Evolutionary conservation across 2,888 invertebrate species (phyloP).

Genomic region (Plutella xylostella): DNA sequence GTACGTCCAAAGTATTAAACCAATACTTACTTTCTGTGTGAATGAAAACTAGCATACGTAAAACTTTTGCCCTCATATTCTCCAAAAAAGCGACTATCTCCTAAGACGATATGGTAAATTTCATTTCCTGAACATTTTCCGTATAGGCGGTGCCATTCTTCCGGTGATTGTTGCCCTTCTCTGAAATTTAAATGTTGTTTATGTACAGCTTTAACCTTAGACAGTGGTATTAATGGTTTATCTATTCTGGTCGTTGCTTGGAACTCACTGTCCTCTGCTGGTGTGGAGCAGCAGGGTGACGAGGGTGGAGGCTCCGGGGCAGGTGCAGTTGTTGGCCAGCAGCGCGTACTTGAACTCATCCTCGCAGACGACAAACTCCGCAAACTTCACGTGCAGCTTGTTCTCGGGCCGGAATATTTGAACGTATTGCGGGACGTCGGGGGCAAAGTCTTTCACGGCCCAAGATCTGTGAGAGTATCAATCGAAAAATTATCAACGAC

Average conservation of each 20-base stretch:
- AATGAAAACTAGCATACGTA: slow-evolving; percentile 99
- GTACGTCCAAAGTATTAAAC: background rate
- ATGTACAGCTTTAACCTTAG: no score
- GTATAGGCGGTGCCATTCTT: slow-evolving; percentile 98
- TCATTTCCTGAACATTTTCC: slow-evolving; percentile 99
- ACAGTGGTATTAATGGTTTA: no score
- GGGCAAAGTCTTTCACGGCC: slow-evolving; percentile 99
- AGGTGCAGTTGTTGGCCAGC: slow-evolving; percentile 97
- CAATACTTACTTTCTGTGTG: slow-evolving; percentile 89
- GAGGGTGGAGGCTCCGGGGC: slow-evolving; percentile 96
- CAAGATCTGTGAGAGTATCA: slow-evolving; percentile 77
- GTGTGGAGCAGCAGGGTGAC: slow-evolving; percentile 96
- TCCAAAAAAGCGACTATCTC: slow-evolving; percentile 96
- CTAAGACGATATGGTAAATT: slow-evolving; percentile 96
- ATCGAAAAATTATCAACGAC: background rate
- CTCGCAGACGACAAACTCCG: slow-evolving; percentile 98
- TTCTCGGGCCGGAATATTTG: slow-evolving; percentile 99
- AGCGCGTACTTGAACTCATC: slow-evolving; percentile 99
- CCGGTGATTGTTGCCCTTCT: slow-evolving; percentile 94
- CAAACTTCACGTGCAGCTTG: slow-evolving; percentile 98
- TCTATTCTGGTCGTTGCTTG: no score
- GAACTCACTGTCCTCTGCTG: slow-evolving; percentile 96
- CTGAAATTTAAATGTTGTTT: no score
- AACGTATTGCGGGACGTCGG: slow-evolving; percentile 96
- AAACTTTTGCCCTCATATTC: slow-evolving; percentile 99